These are phyloP conservation scores for Rhogogaster chlorosoma DNA, from an alignment of 2,888 invertebrate genomes.

Conservation along the genomic window DNA sequence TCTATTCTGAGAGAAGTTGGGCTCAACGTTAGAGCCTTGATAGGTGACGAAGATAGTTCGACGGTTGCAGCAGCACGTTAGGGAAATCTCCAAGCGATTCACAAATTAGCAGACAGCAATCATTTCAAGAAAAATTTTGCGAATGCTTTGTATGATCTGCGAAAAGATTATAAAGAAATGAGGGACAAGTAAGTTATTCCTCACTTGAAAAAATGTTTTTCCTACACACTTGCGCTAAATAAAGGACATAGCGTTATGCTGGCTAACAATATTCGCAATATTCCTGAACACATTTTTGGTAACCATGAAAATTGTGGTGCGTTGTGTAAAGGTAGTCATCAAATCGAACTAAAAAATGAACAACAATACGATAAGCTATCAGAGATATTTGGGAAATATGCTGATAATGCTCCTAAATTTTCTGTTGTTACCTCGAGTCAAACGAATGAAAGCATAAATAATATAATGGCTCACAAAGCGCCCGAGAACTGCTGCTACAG, in stretches of 20 bases:
- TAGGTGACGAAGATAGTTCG: constrained; percentile 55
- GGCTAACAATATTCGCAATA: constrained; percentile 52
- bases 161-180: constrained; percentile 50
- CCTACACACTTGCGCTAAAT: constrained; percentile 57
- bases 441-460: constrained; percentile 60
- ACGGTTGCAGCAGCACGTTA: constrained; percentile 54
- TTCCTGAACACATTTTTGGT: constrained; percentile 57
- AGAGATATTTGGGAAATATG: constrained; percentile 56
- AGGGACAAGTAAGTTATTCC: constrained; percentile 52
- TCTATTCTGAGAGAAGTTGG: constrained; percentile 48
- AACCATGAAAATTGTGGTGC: constrained; percentile 52
- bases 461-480: constrained; percentile 62
- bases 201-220: constrained; percentile 59
- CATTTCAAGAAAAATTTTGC: constrained; percentile 49
- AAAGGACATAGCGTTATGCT: constrained; percentile 51
- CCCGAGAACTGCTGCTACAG: constrained; percentile 57
- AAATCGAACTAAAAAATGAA: constrained; percentile 47
- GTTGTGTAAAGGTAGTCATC: constrained; percentile 54
- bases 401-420: constrained; percentile 58
- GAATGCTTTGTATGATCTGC: constrained; percentile 49
- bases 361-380: constrained; percentile 51
- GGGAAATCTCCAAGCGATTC: constrained; percentile 9
- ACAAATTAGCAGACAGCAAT: constrained; percentile 50
- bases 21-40: constrained; percentile 53
- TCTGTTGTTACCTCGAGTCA: constrained; percentile 58